Conservation (phyloP, 2,888 invertebrate species). For the Venustoraphidia nigricollis region DNA sequence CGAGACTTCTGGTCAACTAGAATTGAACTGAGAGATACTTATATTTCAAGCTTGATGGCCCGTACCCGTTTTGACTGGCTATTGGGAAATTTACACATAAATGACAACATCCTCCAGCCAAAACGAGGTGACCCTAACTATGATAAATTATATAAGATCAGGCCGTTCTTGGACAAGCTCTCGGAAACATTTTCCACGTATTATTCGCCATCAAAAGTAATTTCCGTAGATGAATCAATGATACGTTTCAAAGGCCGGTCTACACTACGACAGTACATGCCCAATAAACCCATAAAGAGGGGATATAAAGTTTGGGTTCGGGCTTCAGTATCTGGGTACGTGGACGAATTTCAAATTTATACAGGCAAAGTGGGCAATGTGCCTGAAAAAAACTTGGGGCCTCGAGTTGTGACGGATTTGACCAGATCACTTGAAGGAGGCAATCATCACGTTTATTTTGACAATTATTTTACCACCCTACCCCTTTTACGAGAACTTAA, state of each 20-base stretch:
- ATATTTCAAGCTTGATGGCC: constrained; percentile 10
- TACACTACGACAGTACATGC: constrained; percentile 13
- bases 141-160: constrained; percentile 15
- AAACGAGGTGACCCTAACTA: constrained; percentile 9
- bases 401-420: constrained; percentile 10
- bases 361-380: constrained; percentile 17
- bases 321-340: constrained; percentile 14
- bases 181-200: constrained; percentile 6
- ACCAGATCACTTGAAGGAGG: constrained; percentile 5
- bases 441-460: constrained; percentile 14
- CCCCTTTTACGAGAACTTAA: constrained; percentile 10
- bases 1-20: constrained; percentile 13
- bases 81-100: constrained; percentile 13
- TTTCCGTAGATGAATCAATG: constrained; percentile 15
- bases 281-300: constrained; percentile 14
- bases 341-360: constrained; percentile 17
- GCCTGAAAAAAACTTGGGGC: constrained; percentile 16
- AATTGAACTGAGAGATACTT: constrained; percentile 10
- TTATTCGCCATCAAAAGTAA: constrained; percentile 7
- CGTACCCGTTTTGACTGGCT: constrained; percentile 11
- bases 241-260: constrained; percentile 14
- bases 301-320: constrained; percentile 16
- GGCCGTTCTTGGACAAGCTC: constrained; percentile 10
- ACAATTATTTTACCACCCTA: constrained; percentile 15
- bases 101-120: constrained; percentile 12